Conservation (phyloP, 2,797 vertebrate species). For the Mergus octosetaceus region DNA sequence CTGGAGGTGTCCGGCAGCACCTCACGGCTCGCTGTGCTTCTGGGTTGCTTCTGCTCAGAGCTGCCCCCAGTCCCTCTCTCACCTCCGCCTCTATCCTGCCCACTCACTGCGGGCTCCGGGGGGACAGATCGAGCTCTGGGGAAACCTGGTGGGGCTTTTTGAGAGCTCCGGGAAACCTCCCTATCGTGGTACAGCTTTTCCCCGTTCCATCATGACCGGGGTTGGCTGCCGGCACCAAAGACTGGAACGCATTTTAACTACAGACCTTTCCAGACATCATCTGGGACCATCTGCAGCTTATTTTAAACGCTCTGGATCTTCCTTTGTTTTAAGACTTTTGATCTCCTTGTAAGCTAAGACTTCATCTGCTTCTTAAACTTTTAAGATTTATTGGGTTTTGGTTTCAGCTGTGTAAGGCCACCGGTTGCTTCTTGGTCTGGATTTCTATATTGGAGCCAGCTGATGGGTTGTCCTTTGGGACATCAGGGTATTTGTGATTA, state of each 20-base stretch:
- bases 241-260: background rate
- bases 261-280: background rate
- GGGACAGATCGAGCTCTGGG: background rate
- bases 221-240: background rate
- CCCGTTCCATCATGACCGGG: accelerated
- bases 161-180: background rate
- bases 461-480: slow-evolving; percentile 18
- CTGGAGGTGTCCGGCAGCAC: background rate
- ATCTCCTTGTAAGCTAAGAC: background rate
- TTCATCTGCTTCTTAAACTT: background rate
- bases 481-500: background rate
- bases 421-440: slow-evolving; percentile 1
- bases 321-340: background rate
- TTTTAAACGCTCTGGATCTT: background rate
- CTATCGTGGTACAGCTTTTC: background rate
- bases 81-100: accelerated
- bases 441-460: background rate
- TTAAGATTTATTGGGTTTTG: background rate
- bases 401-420: background rate
- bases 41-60: background rate
- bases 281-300: background rate
- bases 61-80: background rate
- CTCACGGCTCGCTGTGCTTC: background rate
- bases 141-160: background rate
- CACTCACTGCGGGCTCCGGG: background rate